phyloP scores from a whole-genome alignment of 2,113 vertebrate genomes.

The Garra rufa region DNA sequence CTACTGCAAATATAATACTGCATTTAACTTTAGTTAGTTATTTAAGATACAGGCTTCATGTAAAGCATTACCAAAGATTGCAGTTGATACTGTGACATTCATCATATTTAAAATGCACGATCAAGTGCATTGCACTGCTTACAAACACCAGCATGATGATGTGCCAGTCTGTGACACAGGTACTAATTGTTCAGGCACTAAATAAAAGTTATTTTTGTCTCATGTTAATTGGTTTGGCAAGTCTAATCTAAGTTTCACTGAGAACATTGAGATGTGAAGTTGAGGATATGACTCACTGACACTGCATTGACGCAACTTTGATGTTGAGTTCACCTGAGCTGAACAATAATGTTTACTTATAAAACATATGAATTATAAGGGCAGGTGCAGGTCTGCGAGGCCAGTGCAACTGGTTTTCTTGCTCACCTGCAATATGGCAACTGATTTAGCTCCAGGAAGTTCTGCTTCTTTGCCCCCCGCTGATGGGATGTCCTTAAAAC shows the following conservation, averaged over 20 bases:
- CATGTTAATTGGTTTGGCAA: background rate
- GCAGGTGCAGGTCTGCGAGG: background rate
- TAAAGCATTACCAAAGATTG: background rate
- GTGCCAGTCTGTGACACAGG: background rate
- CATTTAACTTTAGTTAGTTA: too few relatives aligned
- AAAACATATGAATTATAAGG: background rate
- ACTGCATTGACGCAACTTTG: background rate
- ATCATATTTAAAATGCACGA: background rate
- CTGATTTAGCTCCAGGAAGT: background rate
- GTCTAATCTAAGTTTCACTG: background rate
- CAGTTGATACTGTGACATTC: background rate
- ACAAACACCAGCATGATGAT: background rate
- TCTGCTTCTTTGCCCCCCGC: background rate
- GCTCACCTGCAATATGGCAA: background rate
- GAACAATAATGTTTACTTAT: background rate
- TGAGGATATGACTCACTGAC: background rate
- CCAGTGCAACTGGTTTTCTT: background rate
- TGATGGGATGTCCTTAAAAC: constrained; percentile 1
- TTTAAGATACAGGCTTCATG: too few relatives aligned
- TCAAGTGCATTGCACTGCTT: background rate
- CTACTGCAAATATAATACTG: too few relatives aligned
- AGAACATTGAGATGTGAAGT: background rate
- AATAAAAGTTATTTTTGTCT: background rate
- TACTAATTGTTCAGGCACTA: background rate
- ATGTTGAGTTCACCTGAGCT: background rate